phyloP scores from a whole-genome alignment of 1,140 invertebrate genomes.

The Nymphalis io region DNA sequence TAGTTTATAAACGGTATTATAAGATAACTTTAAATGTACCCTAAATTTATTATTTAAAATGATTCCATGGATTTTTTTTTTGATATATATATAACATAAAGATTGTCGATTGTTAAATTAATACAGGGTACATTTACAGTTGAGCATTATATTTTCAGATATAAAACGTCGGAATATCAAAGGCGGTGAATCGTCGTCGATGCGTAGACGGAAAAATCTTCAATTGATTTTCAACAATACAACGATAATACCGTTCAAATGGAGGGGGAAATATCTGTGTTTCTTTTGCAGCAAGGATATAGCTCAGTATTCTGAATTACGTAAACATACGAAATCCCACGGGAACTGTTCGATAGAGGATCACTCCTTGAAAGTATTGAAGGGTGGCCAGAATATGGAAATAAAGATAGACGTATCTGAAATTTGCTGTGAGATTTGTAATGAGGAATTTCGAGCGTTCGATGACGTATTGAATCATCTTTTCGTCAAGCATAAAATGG shows the following conservation, averaged over 20 bases:
- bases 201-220: slow-evolving; percentile 66
- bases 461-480: slow-evolving; percentile 63
- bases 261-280: slow-evolving; percentile 71
- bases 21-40: slow-evolving; percentile 73
- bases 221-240: slow-evolving; percentile 72
- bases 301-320: slow-evolving; percentile 55
- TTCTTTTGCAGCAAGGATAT: slow-evolving; percentile 73
- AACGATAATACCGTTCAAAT: slow-evolving; percentile 72
- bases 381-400: slow-evolving; percentile 72
- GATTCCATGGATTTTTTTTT: slow-evolving; percentile 14
- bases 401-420: slow-evolving; percentile 71
- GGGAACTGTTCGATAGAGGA: slow-evolving; percentile 62
- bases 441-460: slow-evolving; percentile 48
- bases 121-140: slow-evolving; percentile 74
- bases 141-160: slow-evolving; percentile 65
- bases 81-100: slow-evolving; percentile 17
- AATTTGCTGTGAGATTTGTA: slow-evolving; percentile 62
- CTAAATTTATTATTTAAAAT: slow-evolving; percentile 36
- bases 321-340: slow-evolving; percentile 65
- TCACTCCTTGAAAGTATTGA: slow-evolving; percentile 65
- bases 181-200: slow-evolving; percentile 62
- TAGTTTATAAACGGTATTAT: neutral
- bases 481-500: slow-evolving; percentile 56
- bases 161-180: slow-evolving; percentile 60
- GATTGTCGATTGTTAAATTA: slow-evolving; percentile 33